These are phyloP conservation scores for Lithobates sylvaticus DNA, from an alignment of 2,797 vertebrate genomes.

Conservation along the genomic window DNA sequence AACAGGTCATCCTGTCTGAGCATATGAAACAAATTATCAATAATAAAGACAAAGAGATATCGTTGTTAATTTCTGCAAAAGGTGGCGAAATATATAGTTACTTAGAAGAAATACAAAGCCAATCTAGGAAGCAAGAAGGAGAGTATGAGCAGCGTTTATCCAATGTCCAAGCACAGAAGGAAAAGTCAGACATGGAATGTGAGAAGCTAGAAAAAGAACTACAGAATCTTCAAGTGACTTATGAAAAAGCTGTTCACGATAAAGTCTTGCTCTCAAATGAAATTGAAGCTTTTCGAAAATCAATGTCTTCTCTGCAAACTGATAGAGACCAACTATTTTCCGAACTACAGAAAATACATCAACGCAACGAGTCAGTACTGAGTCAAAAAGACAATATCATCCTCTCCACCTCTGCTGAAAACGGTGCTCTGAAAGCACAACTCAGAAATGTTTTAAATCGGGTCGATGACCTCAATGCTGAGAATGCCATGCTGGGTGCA, in stretches of 20 bases:
- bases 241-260: slow-evolving; percentile 73
- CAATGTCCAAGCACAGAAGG: slow-evolving; percentile 73
- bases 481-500: slow-evolving; percentile 90
- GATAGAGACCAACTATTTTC: slow-evolving; percentile 82
- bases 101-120: slow-evolving; percentile 81
- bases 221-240: slow-evolving; percentile 74
- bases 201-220: slow-evolving; percentile 75
- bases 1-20: slow-evolving; percentile 79
- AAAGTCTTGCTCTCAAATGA: slow-evolving; percentile 77
- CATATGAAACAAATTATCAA: slow-evolving; percentile 84
- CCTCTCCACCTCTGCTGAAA: slow-evolving; percentile 71
- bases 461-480: slow-evolving; percentile 90
- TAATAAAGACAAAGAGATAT: slow-evolving; percentile 87
- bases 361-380: slow-evolving; percentile 72
- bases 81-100: slow-evolving; percentile 85
- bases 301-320: slow-evolving; percentile 83
- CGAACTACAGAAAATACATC: slow-evolving; percentile 77
- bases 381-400: slow-evolving; percentile 73
- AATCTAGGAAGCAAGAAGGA: slow-evolving; percentile 76
- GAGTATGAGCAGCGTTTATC: slow-evolving; percentile 80
- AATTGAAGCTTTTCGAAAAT: slow-evolving; percentile 82
- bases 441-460: slow-evolving; percentile 80
- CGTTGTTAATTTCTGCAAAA: slow-evolving; percentile 83
- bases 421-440: slow-evolving; percentile 82
- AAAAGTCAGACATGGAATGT: slow-evolving; percentile 73